Conservation (phyloP, 2,113 vertebrate species). For the Aplodontia rufa region DNA sequence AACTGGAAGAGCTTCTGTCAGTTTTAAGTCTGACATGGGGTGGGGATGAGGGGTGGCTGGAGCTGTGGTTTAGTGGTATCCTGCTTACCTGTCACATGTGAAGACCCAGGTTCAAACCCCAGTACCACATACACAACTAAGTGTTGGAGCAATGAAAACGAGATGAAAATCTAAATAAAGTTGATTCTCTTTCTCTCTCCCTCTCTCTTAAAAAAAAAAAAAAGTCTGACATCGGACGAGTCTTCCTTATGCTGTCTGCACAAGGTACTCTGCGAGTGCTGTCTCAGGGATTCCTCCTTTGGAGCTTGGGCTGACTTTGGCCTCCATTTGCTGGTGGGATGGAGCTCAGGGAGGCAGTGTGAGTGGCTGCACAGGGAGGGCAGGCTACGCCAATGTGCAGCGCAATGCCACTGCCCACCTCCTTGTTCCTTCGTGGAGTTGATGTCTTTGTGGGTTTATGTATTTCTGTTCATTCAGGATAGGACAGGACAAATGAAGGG, state of each 20-base stretch:
- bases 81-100: no score
- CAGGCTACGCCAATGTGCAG: neutral
- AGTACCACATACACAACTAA: no score
- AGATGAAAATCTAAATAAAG: no score
- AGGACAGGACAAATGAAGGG: neutral
- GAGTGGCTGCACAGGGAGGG: neutral
- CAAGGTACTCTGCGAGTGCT: fast-evolving
- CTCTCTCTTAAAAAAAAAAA: no score
- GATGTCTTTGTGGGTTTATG: neutral
- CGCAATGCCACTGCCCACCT: neutral
- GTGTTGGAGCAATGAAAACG: no score
- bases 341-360: neutral
- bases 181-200: no score
- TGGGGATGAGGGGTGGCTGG: no score
- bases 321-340: neutral
- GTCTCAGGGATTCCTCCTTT: neutral
- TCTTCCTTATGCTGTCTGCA: fast-evolving
- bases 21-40: neutral
- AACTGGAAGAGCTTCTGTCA: neutral
- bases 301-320: neutral
- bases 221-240: neutral
- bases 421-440: neutral
- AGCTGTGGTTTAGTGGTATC: no score
- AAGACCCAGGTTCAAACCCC: no score
- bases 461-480: neutral